Evolutionary conservation across 1,140 invertebrate species (phyloP).

Genomic region (Holcopasites calliopsidis): DNA sequence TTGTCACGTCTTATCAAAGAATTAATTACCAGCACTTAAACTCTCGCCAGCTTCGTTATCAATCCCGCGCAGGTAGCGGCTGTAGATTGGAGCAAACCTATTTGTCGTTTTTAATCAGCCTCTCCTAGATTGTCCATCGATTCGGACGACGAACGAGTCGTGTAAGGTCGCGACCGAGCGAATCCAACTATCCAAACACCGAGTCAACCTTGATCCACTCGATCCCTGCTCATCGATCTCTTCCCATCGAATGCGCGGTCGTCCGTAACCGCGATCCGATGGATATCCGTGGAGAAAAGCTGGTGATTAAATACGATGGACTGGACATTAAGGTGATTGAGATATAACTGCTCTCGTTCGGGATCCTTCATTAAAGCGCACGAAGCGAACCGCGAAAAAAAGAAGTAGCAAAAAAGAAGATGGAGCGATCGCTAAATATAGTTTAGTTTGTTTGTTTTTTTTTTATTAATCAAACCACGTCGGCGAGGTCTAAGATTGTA

Average conservation of each 20-base stretch:
- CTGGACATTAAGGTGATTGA: slow-evolving; percentile 32
- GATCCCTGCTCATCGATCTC: too few species aligned
- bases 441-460: too few species aligned
- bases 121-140: too few species aligned
- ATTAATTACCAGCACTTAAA: background rate
- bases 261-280: background rate
- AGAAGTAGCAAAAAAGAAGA: background rate
- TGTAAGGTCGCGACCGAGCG: too few species aligned
- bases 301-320: slow-evolving; percentile 23
- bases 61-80: background rate
- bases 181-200: too few species aligned
- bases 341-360: slow-evolving; percentile 26
- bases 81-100: background rate
- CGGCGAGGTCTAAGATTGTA: slow-evolving; percentile 14
- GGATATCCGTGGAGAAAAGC: background rate
- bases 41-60: background rate
- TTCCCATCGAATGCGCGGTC: too few species aligned
- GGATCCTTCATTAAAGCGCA: slow-evolving; percentile 23
- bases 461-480: slow-evolving; percentile 53
- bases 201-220: too few species aligned
- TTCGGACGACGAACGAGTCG: too few species aligned
- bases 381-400: background rate
- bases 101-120: background rate
- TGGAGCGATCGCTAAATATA: background rate
- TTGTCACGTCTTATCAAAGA: background rate